Percentiles rank a stretch among this genome's conserved stretches.
These are phyloP conservation scores for Scaeva pyrastri DNA, from an alignment of 2,888 invertebrate species.

Conservation along the genomic window DNA sequence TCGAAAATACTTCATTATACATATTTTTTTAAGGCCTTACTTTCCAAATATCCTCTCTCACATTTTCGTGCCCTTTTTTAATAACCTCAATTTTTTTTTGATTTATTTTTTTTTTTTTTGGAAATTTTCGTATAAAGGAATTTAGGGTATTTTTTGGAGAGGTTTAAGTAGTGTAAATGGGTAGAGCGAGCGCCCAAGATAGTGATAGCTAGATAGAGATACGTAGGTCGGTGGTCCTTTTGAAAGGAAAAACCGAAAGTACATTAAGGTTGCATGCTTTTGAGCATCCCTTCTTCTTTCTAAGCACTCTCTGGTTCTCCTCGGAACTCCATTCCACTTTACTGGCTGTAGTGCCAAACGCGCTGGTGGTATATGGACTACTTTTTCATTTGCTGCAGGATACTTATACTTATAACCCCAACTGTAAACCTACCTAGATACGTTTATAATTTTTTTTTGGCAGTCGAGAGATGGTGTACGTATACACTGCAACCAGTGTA, in stretches of 20 bases:
- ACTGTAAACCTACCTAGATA: neutral
- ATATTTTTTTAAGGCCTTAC: neutral
- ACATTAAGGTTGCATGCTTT: slow-evolving; percentile 11
- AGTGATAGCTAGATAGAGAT: neutral
- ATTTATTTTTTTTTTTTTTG: too few relatives aligned
- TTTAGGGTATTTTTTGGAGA: neutral
- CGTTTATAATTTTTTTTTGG: slow-evolving; percentile 20
- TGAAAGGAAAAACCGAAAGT: slow-evolving; percentile 41
- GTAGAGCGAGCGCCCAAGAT: neutral
- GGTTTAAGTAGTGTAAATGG: neutral
- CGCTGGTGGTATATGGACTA: slow-evolving; percentile 18
- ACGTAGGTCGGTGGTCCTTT: neutral
- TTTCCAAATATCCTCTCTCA: slow-evolving; percentile 8
- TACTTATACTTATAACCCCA: neutral
- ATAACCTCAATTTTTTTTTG: slow-evolving; percentile 10
- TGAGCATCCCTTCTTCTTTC: neutral
- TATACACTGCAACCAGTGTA: slow-evolving; percentile 43
- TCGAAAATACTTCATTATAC: neutral
- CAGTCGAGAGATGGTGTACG: slow-evolving; percentile 19
- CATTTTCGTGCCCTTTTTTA: slow-evolving; percentile 13
- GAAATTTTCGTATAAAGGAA: neutral
- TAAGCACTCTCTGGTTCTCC: neutral
- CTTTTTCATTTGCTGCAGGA: slow-evolving; percentile 32
- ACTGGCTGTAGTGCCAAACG: too few relatives aligned
- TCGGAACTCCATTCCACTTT: too few relatives aligned